These are phyloP conservation scores for Bimastos eiseni DNA, from an alignment of 2,888 invertebrate genomes.

Conservation along the genomic window DNA sequence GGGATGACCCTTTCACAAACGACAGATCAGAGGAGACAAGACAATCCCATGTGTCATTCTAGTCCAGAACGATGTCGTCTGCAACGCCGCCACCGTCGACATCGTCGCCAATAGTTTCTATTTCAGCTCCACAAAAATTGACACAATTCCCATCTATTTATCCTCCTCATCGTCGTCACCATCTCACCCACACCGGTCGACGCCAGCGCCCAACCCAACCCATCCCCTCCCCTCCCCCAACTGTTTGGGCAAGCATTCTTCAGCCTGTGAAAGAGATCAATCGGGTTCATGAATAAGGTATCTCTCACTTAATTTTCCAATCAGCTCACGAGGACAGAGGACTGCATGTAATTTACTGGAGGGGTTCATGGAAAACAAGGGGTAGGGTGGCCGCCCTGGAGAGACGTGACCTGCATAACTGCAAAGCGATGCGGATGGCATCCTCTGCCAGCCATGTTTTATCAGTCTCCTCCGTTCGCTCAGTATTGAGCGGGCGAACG, in stretches of 20 bases:
- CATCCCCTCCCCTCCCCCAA: background rate
- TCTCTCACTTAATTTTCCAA: background rate
- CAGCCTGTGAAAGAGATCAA: background rate
- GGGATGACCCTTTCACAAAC: background rate
- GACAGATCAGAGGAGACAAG: background rate
- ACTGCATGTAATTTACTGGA: constrained; percentile 1
- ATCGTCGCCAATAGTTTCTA: background rate
- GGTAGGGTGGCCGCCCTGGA: background rate
- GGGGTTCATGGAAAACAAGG: background rate
- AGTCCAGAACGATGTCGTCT: background rate
- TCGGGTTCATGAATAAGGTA: constrained; percentile 5
- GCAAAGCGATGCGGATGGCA: background rate
- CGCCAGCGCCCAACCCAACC: background rate
- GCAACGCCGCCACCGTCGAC: background rate
- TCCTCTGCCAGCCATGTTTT: background rate
- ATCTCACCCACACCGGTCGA: background rate
- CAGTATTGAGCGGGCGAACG: background rate
- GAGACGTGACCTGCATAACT: constrained; percentile 5
- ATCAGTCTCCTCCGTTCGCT: background rate
- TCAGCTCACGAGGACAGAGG: background rate
- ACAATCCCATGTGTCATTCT: background rate
- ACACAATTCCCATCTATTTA: background rate
- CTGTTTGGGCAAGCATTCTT: background rate
- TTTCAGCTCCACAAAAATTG: background rate
- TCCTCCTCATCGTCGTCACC: background rate